These are phyloP conservation scores for Ladona fulva DNA, from an alignment of 1,140 invertebrate genomes.

Conservation along the genomic window DNA sequence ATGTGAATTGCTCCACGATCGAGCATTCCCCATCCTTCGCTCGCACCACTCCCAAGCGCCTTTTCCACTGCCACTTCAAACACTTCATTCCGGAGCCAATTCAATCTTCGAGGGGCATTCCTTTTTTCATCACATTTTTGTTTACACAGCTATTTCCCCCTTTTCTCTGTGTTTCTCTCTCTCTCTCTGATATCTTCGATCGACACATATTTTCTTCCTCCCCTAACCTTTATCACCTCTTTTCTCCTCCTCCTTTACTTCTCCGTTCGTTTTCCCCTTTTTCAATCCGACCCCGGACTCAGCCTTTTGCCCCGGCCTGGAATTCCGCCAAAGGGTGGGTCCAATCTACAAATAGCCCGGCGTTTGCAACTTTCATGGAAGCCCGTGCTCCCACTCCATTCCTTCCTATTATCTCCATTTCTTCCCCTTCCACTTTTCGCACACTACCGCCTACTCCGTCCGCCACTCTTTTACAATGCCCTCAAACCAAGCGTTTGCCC, in stretches of 20 bases:
- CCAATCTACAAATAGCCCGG: background rate
- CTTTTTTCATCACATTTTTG: background rate
- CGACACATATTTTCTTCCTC: background rate
- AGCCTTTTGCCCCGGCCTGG: background rate
- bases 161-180: background rate
- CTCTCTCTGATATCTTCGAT: background rate
- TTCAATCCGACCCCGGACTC: background rate
- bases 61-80: background rate
- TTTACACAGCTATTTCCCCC: background rate
- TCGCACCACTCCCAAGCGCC: too few relatives aligned
- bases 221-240: background rate
- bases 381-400: too few relatives aligned
- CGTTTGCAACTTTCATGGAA: background rate
- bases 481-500: too few relatives aligned
- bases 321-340: constrained; percentile 2
- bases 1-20: too few relatives aligned
- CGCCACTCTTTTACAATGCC: too few relatives aligned
- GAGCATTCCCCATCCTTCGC: too few relatives aligned
- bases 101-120: background rate
- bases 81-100: background rate
- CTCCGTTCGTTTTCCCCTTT: background rate
- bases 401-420: too few relatives aligned
- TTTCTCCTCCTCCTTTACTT: background rate
- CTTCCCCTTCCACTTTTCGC: too few relatives aligned
- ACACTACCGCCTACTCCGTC: too few relatives aligned